Conservation (phyloP, 2,888 invertebrate genomes). For the Nymphalis urticae region DNA sequence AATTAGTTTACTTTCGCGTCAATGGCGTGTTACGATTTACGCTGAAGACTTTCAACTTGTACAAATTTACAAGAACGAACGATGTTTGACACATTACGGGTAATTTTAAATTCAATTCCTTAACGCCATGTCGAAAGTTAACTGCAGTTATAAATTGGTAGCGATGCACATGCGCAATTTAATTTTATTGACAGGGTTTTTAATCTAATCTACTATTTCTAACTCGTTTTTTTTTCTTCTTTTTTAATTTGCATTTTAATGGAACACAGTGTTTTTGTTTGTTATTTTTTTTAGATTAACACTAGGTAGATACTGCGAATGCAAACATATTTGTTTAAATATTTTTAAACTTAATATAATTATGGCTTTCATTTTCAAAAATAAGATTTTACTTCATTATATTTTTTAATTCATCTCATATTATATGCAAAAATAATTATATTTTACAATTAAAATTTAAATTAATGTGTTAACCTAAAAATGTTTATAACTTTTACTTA, state of each 20-base stretch:
- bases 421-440: no score
- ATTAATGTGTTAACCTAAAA: no score
- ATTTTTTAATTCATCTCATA: no score
- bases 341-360: no score
- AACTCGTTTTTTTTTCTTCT: background rate
- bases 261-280: no score
- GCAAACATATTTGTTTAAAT: no score
- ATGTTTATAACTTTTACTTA: no score
- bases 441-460: no score
- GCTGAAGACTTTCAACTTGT: constrained; percentile 28
- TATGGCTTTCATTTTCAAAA: no score
- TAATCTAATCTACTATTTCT: background rate
- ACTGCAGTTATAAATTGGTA: constrained; percentile 3
- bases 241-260: background rate
- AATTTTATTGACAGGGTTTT: background rate
- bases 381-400: no score
- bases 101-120: constrained; percentile 20
- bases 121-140: constrained; percentile 7
- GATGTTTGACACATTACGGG: constrained; percentile 28
- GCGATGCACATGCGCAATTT: background rate
- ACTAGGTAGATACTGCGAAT: no score
- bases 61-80: constrained; percentile 25
- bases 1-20: constrained; percentile 42
- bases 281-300: no score
- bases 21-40: constrained; percentile 38